These are phyloP conservation scores for Melinopterus prodromus DNA, from an alignment of 2,888 invertebrate species.

Conservation along the genomic window DNA sequence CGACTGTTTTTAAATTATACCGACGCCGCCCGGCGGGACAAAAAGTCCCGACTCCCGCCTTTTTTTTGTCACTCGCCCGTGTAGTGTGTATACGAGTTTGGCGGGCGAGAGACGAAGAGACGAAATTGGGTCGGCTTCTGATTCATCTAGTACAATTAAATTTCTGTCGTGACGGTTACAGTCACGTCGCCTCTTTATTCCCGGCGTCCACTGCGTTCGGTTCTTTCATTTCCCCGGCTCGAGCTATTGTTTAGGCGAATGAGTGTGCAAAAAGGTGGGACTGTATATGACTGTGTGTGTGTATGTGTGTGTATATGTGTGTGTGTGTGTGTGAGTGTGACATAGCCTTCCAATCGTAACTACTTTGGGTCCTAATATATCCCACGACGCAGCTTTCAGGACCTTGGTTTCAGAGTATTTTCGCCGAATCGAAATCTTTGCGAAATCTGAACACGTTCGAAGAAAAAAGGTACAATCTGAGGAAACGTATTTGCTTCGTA, in stretches of 20 bases:
- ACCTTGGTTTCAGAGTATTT: neutral
- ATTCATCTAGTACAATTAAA: conserved; percentile 4
- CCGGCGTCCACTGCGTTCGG: neutral
- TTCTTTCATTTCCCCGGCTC: neutral
- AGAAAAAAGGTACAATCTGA: neutral
- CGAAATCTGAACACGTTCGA: neutral
- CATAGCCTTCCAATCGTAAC: neutral
- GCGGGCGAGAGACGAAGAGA: neutral
- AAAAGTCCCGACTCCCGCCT: neutral
- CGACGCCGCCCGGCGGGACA: neutral
- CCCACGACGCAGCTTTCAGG: neutral
- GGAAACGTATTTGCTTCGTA: neutral
- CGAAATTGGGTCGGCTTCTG: neutral
- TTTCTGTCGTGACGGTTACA: neutral
- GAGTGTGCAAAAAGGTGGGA: neutral
- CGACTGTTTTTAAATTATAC: conserved; percentile 4
- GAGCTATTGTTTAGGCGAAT: neutral
- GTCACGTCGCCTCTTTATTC: neutral
- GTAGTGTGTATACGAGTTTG: neutral
- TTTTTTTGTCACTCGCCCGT: neutral
- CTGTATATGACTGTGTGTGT: neutral
- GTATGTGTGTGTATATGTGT: neutral
- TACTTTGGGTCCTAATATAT: neutral
- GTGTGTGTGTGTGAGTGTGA: neutral
- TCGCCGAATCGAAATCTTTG: neutral